Evolutionary conservation across 2,888 invertebrate genomes (phyloP).

Genomic region (Punctoribates punctum): DNA sequence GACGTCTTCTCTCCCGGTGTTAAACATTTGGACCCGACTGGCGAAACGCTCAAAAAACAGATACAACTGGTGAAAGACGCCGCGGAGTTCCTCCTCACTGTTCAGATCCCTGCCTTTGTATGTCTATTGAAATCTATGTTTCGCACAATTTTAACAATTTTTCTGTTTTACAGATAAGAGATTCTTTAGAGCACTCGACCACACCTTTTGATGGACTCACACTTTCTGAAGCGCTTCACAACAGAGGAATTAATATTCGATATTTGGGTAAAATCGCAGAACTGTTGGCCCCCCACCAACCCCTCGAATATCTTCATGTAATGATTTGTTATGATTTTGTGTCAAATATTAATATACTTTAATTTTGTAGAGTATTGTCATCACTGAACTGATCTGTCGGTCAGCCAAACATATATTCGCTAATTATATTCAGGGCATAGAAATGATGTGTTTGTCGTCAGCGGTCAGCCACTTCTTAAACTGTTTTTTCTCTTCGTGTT

Average conservation of each 20-base stretch:
- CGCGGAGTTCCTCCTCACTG: slow-evolving; percentile 85
- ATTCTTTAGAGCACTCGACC: slow-evolving; percentile 82
- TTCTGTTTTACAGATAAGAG: slow-evolving; percentile 65
- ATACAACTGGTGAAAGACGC: slow-evolving; percentile 88
- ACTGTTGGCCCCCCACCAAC: slow-evolving; percentile 70
- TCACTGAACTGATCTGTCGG: slow-evolving; percentile 81
- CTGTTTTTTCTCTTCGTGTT: slow-evolving; percentile 79
- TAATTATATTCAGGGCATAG: slow-evolving; percentile 81
- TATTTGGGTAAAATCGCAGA: slow-evolving; percentile 89
- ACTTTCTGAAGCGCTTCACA: slow-evolving; percentile 87
- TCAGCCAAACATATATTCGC: slow-evolving; percentile 93
- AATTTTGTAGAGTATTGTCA: slow-evolving; percentile 73
- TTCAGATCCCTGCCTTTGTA: slow-evolving; percentile 91
- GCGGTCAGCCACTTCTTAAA: slow-evolving; percentile 95
- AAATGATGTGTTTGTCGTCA: slow-evolving; percentile 81
- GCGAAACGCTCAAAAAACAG: slow-evolving; percentile 71
- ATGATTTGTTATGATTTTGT: slow-evolving; percentile 47
- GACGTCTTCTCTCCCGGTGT: slow-evolving; percentile 96
- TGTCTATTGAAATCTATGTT: slow-evolving; percentile 53
- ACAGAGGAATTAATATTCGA: slow-evolving; percentile 86
- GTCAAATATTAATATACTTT: slow-evolving; percentile 30
- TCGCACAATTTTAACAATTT: slow-evolving; percentile 22
- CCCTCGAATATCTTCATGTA: slow-evolving; percentile 68
- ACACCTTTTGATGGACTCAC: slow-evolving; percentile 94
- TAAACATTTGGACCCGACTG: slow-evolving; percentile 68